These are phyloP conservation scores for Synanthedon tipuliformis DNA, from an alignment of 2,888 invertebrate genomes.

Conservation along the genomic window DNA sequence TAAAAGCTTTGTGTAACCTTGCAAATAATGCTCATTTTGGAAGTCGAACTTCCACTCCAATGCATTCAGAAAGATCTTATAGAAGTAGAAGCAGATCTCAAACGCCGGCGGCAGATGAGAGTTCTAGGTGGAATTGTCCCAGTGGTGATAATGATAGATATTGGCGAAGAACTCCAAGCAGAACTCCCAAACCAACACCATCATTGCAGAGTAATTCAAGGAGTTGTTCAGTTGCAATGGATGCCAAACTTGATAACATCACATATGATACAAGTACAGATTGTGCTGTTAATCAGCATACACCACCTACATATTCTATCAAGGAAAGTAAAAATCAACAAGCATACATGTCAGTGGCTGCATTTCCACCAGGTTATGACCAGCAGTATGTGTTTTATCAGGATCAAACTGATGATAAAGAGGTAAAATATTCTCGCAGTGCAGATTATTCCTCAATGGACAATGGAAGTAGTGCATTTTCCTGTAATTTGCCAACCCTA, in stretches of 20 bases:
- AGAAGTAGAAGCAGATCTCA: slow-evolving; percentile 53
- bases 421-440: slow-evolving; percentile 56
- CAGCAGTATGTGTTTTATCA: slow-evolving; percentile 42
- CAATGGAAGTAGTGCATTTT: slow-evolving; percentile 30
- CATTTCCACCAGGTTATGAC: slow-evolving; percentile 37
- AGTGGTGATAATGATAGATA: slow-evolving; percentile 47
- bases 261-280: slow-evolving; percentile 40
- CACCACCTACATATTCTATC: slow-evolving; percentile 17
- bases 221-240: slow-evolving; percentile 34
- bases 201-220: slow-evolving; percentile 30
- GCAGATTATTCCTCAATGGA: slow-evolving; percentile 48
- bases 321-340: slow-evolving; percentile 45
- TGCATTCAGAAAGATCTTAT: slow-evolving; percentile 50
- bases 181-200: slow-evolving; percentile 35
- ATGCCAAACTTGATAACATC: slow-evolving; percentile 38
- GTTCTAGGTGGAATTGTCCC: slow-evolving; percentile 38
- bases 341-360: slow-evolving; percentile 27
- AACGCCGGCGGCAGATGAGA: slow-evolving; percentile 46
- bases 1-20: slow-evolving; percentile 76
- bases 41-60: slow-evolving; percentile 52
- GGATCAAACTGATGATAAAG: slow-evolving; percentile 50
- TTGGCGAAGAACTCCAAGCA: slow-evolving; percentile 53
- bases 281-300: slow-evolving; percentile 13
- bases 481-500: slow-evolving; percentile 32
- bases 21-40: slow-evolving; percentile 55